Percentiles rank a stretch among this genome's conserved stretches.
Evolutionary conservation across 2,797 vertebrate species (phyloP).

Genomic region (Mormyrus proboscirostris): DNA sequence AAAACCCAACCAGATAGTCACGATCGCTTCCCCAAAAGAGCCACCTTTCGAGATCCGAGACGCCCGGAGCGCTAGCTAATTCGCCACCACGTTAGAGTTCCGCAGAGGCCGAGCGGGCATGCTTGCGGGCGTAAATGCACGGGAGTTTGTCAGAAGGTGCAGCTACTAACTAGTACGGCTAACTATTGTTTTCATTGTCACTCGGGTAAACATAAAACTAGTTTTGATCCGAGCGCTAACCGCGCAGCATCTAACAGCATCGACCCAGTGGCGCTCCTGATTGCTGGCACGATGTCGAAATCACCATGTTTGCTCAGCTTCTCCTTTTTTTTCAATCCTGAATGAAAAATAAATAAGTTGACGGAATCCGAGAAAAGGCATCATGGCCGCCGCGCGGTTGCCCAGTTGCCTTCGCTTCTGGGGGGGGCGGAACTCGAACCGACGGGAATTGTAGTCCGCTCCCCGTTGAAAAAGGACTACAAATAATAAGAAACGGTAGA

Average conservation of each 20-base stretch:
- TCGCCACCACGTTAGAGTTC: background rate
- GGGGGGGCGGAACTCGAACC: slow-evolving; percentile 20
- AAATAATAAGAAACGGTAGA: slow-evolving; percentile 1
- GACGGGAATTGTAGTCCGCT: slow-evolving; percentile 42
- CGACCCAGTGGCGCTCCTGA: slow-evolving; percentile 24
- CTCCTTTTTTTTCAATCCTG: slow-evolving; percentile 37
- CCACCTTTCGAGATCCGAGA: background rate
- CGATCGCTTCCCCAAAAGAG: background rate
- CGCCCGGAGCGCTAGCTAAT: background rate
- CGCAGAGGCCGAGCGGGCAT: slow-evolving; percentile 11
- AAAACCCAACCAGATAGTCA: background rate
- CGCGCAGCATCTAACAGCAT: slow-evolving; percentile 2
- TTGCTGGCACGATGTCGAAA: slow-evolving; percentile 38
- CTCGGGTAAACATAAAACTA: slow-evolving; percentile 40
- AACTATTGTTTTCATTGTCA: slow-evolving; percentile 57
- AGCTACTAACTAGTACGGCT: slow-evolving; percentile 16
- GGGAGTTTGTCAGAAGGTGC: background rate
- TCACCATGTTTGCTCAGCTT: slow-evolving; percentile 46
- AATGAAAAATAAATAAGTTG: slow-evolving; percentile 51
- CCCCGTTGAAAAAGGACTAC: slow-evolving; percentile 1
- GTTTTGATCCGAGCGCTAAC: background rate
- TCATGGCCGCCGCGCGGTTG: slow-evolving; percentile 28
- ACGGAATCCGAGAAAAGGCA: slow-evolving; percentile 50
- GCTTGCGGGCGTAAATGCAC: background rate
- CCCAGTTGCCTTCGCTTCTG: slow-evolving; percentile 40